Base-by-base conservation (phyloP, 2,888 invertebrate species). In the Baronia brevicornis region DNA sequence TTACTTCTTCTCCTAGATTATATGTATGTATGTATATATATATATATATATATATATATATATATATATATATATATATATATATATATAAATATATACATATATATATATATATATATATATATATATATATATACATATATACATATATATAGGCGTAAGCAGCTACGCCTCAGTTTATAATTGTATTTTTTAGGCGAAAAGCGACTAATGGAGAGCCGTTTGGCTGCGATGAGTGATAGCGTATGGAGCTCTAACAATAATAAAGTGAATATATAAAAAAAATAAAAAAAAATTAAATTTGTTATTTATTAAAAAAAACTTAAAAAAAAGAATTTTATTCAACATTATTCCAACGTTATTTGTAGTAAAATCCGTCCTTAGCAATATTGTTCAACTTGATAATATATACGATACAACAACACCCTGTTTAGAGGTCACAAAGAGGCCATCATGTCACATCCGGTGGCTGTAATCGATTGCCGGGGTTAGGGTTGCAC, bases 361-460 rank as follows among this genome's bases (percentile, higher is more conserved):
- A 8, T 24, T 23, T 7, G 28, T 9, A 19, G 28, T 34, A 28
- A 28, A 30, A 15, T 18, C 9, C 22, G 14, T 20, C 4, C 20
- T 19, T 26, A n/a, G 17, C 14, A 24, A 5, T n/a, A n/a, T n/a
- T n/a, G n/a, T n/a, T n/a, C n/a, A n/a, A n/a, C n/a, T n/a, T n/a
- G n/a, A n/a, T n/a, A 21, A 21, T 12, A 27, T 17, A 13, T 11
- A 10, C 11, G n/a, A 19, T 18, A 25, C 14, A 33, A 12, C n/a
- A 7, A 27, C 11, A 6, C 12, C 5, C 7, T 3, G 15, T 12
- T 23, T 12, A 18, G 11, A 22, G 15, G 6, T 7, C 11, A 33
- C 28, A 33, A 33, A 22, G n/a, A 22, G 5, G 17, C 33, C 33
- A 28, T 33, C 28, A 33, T 28, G 13, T n/a, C 23, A 33, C 28